These are phyloP conservation scores for Amazona guildingii DNA, from an alignment of 2,113 vertebrate genomes.

Conservation along the genomic window DNA sequence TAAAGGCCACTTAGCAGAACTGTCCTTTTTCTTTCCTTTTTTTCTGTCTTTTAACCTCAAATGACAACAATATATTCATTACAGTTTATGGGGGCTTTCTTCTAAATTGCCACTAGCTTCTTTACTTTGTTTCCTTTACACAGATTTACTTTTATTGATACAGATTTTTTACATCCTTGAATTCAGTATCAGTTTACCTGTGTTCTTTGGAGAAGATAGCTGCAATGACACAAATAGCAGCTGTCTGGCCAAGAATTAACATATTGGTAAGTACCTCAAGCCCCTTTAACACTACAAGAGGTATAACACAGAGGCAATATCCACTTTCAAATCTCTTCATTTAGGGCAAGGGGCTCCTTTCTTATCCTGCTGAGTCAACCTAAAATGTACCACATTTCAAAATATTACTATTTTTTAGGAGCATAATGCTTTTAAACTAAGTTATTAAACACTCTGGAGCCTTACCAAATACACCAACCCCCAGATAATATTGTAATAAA, in stretches of 20 bases:
- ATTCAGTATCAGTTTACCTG: background rate
- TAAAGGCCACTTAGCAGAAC: background rate
- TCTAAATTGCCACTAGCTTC: background rate
- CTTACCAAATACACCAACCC: slow-evolving; percentile 36
- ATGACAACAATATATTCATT: background rate
- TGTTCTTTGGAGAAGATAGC: background rate
- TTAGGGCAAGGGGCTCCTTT: background rate
- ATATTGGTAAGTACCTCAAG: background rate
- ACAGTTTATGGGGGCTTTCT: background rate
- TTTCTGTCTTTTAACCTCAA: background rate
- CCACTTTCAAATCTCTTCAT: background rate
- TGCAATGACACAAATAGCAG: background rate
- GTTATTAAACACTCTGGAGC: slow-evolving; percentile 42
- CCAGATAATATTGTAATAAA: slow-evolving; percentile 44
- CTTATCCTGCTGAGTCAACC: background rate
- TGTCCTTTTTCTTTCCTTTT: rapidly evolving
- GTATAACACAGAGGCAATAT: background rate
- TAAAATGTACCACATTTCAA: background rate
- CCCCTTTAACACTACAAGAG: background rate
- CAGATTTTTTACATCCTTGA: background rate
- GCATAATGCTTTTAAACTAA: slow-evolving; percentile 31
- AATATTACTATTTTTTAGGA: slow-evolving; percentile 28
- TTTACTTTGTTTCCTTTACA: background rate
- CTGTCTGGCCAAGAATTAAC: background rate
- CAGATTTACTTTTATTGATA: background rate